These are phyloP conservation scores for Rhineura floridana DNA, from an alignment of 2,113 vertebrate genomes.

Conservation along the genomic window DNA sequence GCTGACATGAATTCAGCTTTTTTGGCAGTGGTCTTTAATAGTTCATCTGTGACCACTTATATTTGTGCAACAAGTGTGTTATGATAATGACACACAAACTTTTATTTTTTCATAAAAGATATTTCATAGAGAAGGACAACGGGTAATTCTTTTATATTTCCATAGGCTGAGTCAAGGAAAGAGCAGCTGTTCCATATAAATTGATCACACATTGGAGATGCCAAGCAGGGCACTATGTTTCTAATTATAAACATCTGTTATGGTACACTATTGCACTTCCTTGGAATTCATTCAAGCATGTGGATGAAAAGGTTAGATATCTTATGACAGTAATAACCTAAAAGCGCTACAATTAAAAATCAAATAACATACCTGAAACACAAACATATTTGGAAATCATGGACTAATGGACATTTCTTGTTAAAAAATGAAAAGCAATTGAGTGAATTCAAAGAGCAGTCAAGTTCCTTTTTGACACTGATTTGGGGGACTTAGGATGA, in stretches of 20 bases:
- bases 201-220: background rate
- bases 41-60: background rate
- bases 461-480: background rate
- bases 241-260: conserved; percentile 27
- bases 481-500: background rate
- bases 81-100: background rate
- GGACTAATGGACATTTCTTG: background rate
- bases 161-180: background rate
- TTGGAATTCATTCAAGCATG: conserved; percentile 21
- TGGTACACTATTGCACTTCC: background rate
- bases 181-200: background rate
- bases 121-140: background rate
- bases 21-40: background rate
- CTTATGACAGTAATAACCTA: background rate
- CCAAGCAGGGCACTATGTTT: background rate
- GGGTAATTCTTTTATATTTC: background rate
- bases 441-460: background rate
- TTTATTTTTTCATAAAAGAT: no score
- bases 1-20: background rate
- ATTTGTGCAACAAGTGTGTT: background rate
- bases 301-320: background rate
- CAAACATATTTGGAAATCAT: no score
- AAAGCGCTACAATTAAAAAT: background rate
- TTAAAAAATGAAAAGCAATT: background rate
- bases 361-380: background rate